Base-by-base conservation (phyloP, 2,797 vertebrate genomes). In the Myioborus miniatus region DNA sequence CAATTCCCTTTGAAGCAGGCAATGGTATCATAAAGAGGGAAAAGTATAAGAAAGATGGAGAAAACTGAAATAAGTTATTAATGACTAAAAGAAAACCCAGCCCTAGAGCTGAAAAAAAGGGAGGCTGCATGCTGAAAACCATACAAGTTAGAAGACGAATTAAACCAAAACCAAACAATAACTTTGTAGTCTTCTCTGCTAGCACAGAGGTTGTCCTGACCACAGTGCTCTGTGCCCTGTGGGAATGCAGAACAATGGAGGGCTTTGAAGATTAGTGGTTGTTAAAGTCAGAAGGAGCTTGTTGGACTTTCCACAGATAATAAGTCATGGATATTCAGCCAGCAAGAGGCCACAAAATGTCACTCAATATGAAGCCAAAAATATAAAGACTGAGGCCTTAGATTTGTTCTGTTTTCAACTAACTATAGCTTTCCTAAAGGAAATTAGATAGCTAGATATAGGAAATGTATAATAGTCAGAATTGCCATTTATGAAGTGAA, bases 121-220 rank as follows among this genome's bases (percentile, higher is more conserved):
- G n/a, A 94, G 50, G 11, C 41, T 93, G 59, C 44, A 79, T 83
- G 72, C 64, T 88, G 92, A 93, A 96, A 96, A 79, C 37, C 0
- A 0, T 84, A 56, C 67, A 79, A 7, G 12, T 72, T 83, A 83
- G 76, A 91, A 84, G 67, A 75, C 29, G 72, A 91, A 86, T 91
- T 92, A 86, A 92, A 92, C 53, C 13, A 78, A 92, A 90, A 19
- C 34, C 67, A 92, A 94, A 93, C 85, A 95, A 82, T 86, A 95
- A 94, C 72, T 83, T 87, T 70, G 50, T 85, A 93, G 56, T 76
- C 43, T 69, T 83, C 58, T 87, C 36, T 76, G 13, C 65, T 36
- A 67, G 72, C 50, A 62, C 32, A 60, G 76, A 86, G 30, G 56
- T 83, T 84, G 32, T 81, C 49, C 76, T 83, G 79, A 91, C 94